These are phyloP conservation scores for Hofmannophila pseudospretella DNA, from an alignment of 2,888 invertebrate species.

Conservation along the genomic window DNA sequence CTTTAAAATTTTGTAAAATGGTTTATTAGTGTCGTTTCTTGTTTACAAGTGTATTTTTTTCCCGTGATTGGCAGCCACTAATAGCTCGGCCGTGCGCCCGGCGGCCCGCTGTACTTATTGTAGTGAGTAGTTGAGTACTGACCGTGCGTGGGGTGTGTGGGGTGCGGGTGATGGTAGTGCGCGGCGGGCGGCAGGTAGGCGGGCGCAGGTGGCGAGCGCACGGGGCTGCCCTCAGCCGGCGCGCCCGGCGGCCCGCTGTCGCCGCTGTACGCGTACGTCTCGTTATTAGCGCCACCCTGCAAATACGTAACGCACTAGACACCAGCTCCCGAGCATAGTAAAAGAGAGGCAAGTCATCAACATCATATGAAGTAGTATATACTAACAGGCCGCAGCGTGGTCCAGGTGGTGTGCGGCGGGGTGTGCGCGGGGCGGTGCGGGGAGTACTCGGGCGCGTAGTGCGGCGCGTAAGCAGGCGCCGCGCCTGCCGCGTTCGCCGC, in stretches of 20 bases:
- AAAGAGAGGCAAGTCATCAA: no score
- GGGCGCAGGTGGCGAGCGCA: slow-evolving; percentile 80
- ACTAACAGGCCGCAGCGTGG: slow-evolving; percentile 43
- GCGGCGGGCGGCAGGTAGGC: slow-evolving; percentile 63
- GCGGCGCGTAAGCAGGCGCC: slow-evolving; percentile 74
- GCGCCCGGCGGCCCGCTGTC: slow-evolving; percentile 47
- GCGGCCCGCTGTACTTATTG: no score
- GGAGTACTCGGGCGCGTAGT: slow-evolving; percentile 71
- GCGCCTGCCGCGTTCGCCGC: slow-evolving; percentile 36
- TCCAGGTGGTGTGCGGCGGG: slow-evolving; percentile 70
- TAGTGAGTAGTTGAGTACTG: no score
- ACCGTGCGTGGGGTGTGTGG: slow-evolving; percentile 20
- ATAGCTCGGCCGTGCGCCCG: no score
- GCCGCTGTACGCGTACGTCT: slow-evolving; percentile 62
- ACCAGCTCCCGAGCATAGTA: no score
- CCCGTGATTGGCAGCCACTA: no score
- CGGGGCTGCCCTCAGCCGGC: slow-evolving; percentile 81
- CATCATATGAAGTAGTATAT: no score
- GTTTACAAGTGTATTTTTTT: no score
- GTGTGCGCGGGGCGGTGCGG: slow-evolving; percentile 68
- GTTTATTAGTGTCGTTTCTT: no score
- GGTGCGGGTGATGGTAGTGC: slow-evolving; percentile 53
- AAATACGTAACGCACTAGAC: no score
- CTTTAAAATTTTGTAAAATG: no score
- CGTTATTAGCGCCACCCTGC: slow-evolving; percentile 38